These are phyloP conservation scores for Idaea straminata DNA, from an alignment of 2,888 invertebrate genomes.

Conservation along the genomic window DNA sequence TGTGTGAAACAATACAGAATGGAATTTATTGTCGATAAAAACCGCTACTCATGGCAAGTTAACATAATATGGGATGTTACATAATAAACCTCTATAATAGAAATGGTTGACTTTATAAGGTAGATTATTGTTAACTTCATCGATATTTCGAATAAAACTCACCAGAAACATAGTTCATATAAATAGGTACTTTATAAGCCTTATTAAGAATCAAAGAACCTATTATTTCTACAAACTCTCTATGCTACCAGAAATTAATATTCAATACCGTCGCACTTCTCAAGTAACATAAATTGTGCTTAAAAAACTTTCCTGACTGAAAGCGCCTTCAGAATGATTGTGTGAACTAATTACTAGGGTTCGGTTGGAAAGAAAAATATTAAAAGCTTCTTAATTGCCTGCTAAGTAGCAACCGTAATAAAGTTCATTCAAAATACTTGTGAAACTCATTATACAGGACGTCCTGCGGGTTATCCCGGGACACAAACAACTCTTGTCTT, in stretches of 20 bases:
- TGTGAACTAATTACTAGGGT: slow-evolving; percentile 41
- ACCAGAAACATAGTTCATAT: no score
- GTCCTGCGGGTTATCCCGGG: slow-evolving; percentile 33
- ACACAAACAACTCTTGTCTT: slow-evolving; percentile 40
- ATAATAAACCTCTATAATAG: neutral
- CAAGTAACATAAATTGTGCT: neutral
- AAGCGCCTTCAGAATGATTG: slow-evolving; percentile 30
- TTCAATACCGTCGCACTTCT: neutral
- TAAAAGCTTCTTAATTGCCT: slow-evolving; percentile 47
- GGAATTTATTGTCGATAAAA: slow-evolving; percentile 45
- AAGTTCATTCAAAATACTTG: slow-evolving; percentile 52
- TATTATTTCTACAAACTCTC: no score
- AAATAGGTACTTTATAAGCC: no score
- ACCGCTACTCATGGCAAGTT: slow-evolving; percentile 7
- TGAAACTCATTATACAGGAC: slow-evolving; percentile 50
- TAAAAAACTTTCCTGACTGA: neutral
- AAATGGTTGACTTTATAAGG: no score
- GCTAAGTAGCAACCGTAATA: slow-evolving; percentile 47
- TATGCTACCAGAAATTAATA: neutral
- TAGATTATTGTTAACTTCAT: no score
- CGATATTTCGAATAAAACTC: no score
- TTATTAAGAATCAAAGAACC: neutral
- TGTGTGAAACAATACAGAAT: slow-evolving; percentile 35
- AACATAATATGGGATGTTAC: neutral
- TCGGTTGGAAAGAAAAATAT: slow-evolving; percentile 39